Evolutionary conservation across 53 echinoderm and acorn worm genomes (phyloP), one percentile per base, ranked within the genome.

Genomic region (Temnopleurus reevesii): DNA sequence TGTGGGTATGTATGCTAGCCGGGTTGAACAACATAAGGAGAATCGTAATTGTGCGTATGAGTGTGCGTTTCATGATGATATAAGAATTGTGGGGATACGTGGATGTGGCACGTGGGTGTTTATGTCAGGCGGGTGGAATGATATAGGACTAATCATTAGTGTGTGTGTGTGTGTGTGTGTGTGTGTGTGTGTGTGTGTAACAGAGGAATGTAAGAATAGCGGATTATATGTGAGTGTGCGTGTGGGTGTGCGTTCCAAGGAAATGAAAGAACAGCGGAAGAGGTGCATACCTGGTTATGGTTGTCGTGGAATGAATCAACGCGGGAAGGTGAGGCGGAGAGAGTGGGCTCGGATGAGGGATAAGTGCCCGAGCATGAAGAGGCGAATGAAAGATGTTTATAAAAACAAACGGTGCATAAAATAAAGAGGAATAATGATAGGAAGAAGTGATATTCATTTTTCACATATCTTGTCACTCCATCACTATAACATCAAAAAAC

Each of bases 381-480:
- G n/a, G 21, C 36, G 71, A 71, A 6, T n/a, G 71, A 71, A 13
- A 19, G 21, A 8, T 71, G 71, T 71, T n/a, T 71, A 71, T 27
- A 71, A 41, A 71, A 38, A 6, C 71, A 71, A 71, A 21, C 41
- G 41, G 21, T 71, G 41, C 71, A 23, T 71, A n/a, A 8, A 43
- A 43, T 71, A 6, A 41, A 8, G 71, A 71, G 41, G 3, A 23
- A 27, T 71, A 71, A 19, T 71, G 71, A 41, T 41, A 71, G 41
- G 71, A 71, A 41, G 41, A 71, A 71, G 71, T 71, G 41, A 71
- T 71, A 71, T 71, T 4, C 71, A 71, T 71, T 71, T 71, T 71
- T 71, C 71, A 41, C 41, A 71, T 71, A 38, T n/a, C 71, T 71
- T 41, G 41, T 38, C 71, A 71, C 43, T 38, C 41, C 71, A 71